Evolutionary conservation across 2,797 vertebrate species (phyloP), one percentile per base, ranked within the genome.

Genomic region (Hydrolagus colliei): DNA sequence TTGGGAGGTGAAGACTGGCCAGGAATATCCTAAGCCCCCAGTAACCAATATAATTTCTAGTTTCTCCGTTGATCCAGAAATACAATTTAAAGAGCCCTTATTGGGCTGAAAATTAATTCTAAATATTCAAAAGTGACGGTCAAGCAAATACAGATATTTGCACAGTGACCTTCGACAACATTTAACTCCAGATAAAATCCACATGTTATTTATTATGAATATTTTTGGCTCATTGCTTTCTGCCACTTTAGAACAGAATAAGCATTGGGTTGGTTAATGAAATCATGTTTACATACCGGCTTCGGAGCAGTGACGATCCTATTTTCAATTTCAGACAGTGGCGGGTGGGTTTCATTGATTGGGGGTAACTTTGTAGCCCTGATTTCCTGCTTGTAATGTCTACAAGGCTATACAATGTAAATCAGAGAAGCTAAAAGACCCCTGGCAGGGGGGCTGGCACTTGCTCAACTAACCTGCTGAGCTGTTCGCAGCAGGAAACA

Each of bases 401-500:
- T 89, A 89, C 88, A 89, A 91, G 90, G 88, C 85, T 90, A 89
- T 78, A 87, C 88, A 91, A 93, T 93, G 91, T 92, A 91, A 89
- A 89, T 88, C 67, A 91, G 88, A 86, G 91, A 89, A 91, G 89
- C 87, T 88, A 87, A 92, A 93, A 89, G 90, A 88, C 90, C 92
- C 93, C 93, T 90, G 91, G 91, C 87, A 92, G 90, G 91, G 94
- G 90, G 90, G 89, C 92, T 93, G 92, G 91, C 88, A 63, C 90
- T 88, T 88, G 89, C 88, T 41, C 12, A 35, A 89, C 88, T 91
- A 91, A 92, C 90, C 89, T 88, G 89, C 92, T 94, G 94, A 94
- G 94, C 93, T 90, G 94, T 92, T 95, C 93, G 90, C 94, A 95
- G 92, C 91, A 91, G 94, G 95, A 89, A 91, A 90, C 89, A 90